These are phyloP conservation scores for Anguilla pacifica DNA, from an alignment of 2,797 vertebrate species.

Conservation along the genomic window DNA sequence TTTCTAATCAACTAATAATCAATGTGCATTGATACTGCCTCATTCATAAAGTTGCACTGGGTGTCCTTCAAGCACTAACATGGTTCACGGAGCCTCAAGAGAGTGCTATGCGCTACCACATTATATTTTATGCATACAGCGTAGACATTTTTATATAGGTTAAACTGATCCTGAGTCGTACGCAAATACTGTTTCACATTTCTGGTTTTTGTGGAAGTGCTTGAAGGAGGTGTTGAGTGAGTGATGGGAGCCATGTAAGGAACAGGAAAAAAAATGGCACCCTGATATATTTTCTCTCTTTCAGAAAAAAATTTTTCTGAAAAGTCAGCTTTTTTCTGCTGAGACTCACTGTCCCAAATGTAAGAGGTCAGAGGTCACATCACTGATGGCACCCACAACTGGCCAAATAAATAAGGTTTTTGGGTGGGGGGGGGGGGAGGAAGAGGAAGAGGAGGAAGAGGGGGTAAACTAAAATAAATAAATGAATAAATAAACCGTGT, in stretches of 20 bases:
- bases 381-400: slow-evolving; percentile 1
- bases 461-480: no score
- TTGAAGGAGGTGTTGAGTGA: not conserved
- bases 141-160: not conserved
- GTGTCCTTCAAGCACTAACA: not conserved
- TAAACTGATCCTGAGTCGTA: not conserved
- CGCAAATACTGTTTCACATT: not conserved
- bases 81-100: not conserved
- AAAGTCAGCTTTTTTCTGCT: slow-evolving; percentile 11
- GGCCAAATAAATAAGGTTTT: not conserved
- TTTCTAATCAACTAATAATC: not conserved
- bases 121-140: not conserved
- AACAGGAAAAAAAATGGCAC: not conserved
- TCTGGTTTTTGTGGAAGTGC: not conserved
- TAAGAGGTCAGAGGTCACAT: slow-evolving; percentile 24
- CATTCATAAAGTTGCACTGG: not conserved
- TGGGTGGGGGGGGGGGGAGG: no score
- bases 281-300: not conserved
- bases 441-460: no score
- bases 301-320: slow-evolving; percentile 4
- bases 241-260: not conserved
- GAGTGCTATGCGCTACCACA: not conserved
- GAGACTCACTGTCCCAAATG: slow-evolving; percentile 35
- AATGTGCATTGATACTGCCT: not conserved
- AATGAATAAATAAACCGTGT: no score